Conservation (phyloP, 1,140 invertebrate species). For the Drosophila bipectinata region DNA sequence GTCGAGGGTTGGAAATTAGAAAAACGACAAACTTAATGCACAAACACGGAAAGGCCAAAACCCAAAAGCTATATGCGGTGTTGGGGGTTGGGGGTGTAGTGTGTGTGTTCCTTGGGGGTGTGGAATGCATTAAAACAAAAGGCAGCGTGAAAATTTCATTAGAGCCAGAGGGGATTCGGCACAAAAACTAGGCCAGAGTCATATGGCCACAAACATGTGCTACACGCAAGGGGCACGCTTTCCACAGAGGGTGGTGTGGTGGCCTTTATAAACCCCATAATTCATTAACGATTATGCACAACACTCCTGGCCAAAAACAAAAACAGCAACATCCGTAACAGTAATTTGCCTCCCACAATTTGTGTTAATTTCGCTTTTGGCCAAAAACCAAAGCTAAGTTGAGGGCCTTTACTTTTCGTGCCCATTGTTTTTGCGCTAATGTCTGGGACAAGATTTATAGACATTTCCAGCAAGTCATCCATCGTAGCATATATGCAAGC, state of each 20-base stretch:
- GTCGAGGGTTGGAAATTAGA: constrained; percentile 55
- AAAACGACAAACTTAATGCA: constrained; percentile 66
- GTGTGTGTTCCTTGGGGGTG: constrained; percentile 35
- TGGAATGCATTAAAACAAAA: constrained; percentile 77
- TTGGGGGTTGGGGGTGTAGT: neutral
- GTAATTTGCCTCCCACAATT: constrained; percentile 60
- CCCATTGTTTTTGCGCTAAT: constrained; percentile 20
- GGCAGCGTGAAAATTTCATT: constrained; percentile 70
- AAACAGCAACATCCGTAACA: constrained; percentile 46
- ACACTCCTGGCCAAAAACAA: constrained; percentile 39
- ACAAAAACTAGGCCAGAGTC: constrained; percentile 54
- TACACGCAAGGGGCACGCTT: constrained; percentile 44
- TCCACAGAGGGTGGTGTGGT: too few relatives aligned
- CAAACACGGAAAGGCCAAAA: constrained; percentile 50
- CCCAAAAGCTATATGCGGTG: neutral
- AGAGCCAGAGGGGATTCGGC: constrained; percentile 29
- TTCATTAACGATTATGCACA: constrained; percentile 80
- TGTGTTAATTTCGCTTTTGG: constrained; percentile 59
- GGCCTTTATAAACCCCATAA: constrained; percentile 50
- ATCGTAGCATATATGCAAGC: constrained; percentile 46
- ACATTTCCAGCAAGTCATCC: constrained; percentile 67
- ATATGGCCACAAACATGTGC: constrained; percentile 73
- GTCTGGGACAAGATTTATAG: constrained; percentile 70
- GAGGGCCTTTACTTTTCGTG: constrained; percentile 10
- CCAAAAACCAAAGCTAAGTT: constrained; percentile 18